phyloP scores from a whole-genome alignment of 2,113 vertebrate species.

The Accipiter virgatus region DNA sequence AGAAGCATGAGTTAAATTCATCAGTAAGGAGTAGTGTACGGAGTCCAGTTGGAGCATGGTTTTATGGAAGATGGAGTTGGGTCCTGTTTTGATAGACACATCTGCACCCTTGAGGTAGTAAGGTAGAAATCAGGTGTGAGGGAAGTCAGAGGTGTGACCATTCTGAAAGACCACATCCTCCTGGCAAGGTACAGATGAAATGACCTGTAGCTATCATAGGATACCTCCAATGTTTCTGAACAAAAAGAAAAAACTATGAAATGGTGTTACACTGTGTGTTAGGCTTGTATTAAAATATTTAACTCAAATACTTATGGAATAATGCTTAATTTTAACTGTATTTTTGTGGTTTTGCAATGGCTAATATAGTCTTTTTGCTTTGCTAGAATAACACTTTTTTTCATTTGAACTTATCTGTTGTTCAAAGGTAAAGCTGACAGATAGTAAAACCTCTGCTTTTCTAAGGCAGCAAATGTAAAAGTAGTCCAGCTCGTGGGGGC shows the following conservation, averaged over 20 bases:
- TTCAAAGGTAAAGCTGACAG: neutral
- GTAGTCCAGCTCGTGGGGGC: fast-evolving
- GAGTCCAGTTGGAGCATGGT: neutral
- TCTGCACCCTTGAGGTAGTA: neutral
- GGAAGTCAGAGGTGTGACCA: neutral
- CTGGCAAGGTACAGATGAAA: neutral
- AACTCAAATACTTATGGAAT: neutral
- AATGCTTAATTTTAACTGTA: neutral
- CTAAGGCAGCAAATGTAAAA: neutral
- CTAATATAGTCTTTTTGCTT: neutral
- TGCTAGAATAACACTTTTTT: neutral
- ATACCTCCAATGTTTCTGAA: neutral
- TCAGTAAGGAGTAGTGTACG: neutral
- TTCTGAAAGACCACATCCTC: neutral
- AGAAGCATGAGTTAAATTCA: neutral
- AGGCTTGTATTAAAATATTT: neutral
- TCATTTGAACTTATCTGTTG: neutral
- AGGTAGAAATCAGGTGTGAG: neutral
- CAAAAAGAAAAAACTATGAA: neutral
- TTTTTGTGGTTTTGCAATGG: neutral
- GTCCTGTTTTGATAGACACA: neutral
- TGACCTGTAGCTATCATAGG: neutral
- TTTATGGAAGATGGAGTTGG: neutral
- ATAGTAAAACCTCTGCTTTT: neutral
- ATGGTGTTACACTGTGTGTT: neutral